Percentiles rank a stretch among this genome's conserved stretches.
Conservation (phyloP, 2,797 vertebrate genomes). For the Parauchenoglanis ngamensis region DNA sequence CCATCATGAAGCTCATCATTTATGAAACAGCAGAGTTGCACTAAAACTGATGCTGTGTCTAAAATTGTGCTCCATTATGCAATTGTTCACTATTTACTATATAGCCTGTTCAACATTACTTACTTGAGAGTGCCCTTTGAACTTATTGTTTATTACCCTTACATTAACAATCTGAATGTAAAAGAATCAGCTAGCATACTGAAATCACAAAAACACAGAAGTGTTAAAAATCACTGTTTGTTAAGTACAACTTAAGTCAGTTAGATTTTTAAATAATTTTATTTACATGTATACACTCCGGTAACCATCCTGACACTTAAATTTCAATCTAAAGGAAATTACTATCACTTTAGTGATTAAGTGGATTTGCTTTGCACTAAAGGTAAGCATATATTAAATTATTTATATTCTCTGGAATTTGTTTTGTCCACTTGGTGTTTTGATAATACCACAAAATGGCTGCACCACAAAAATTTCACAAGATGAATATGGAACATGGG, state of each 20-base stretch:
- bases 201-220: not conserved
- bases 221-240: not conserved
- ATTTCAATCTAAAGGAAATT: not conserved
- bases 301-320: not conserved
- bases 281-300: not conserved
- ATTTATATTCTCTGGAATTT: not conserved
- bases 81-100: not conserved
- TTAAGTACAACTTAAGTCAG: not conserved
- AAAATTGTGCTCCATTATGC: not conserved
- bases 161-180: not conserved
- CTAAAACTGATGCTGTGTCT: not conserved
- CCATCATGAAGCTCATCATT: conserved; percentile 59
- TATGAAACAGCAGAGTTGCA: not conserved
- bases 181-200: not conserved
- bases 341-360: not conserved
- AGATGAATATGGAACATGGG: not conserved
- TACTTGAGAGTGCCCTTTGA: not conserved
- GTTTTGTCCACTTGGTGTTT: not conserved
- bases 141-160: not conserved
- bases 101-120: not conserved
- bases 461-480: not conserved
- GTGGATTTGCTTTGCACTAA: not conserved
- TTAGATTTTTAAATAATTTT: not conserved
- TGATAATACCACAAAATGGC: not conserved
- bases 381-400: not conserved